Conservation (phyloP, 2,113 vertebrate genomes). For the Seriola rivoliana region DNA sequence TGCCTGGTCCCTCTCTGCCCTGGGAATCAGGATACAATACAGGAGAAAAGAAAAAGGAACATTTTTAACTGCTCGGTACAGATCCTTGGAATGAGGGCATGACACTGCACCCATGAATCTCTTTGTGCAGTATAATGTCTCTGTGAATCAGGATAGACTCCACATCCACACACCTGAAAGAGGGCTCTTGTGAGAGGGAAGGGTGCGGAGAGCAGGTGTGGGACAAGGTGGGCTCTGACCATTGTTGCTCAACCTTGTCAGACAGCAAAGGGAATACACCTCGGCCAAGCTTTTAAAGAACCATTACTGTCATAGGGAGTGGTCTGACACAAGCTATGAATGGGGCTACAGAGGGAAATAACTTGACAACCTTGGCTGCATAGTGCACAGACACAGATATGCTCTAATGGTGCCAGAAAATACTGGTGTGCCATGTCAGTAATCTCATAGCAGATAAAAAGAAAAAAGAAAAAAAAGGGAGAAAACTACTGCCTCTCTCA, state of each 20-base stretch:
- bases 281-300: constrained; percentile 70
- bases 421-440: constrained; percentile 25
- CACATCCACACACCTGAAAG: constrained; percentile 53
- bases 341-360: constrained; percentile 59
- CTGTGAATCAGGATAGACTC: constrained; percentile 59
- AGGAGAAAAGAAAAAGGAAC: constrained; percentile 45
- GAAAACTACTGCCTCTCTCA: background rate
- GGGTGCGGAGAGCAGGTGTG: constrained; percentile 18
- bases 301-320: constrained; percentile 71
- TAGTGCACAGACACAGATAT: constrained; percentile 37
- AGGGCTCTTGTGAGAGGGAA: constrained; percentile 28
- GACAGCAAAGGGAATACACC: constrained; percentile 63
- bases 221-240: constrained; percentile 45
- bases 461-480: background rate
- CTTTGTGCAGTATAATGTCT: constrained; percentile 61
- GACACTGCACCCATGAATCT: constrained; percentile 46
- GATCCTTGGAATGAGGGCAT: constrained; percentile 58
- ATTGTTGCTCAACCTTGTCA: constrained; percentile 61
- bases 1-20: constrained; percentile 29
- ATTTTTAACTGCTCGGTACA: constrained; percentile 46
- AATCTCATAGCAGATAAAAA: constrained; percentile 23
- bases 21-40: constrained; percentile 45
- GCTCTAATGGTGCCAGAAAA: constrained; percentile 54
- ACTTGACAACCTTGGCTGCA: constrained; percentile 50
- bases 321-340: constrained; percentile 54